Evolutionary conservation across 2,797 vertebrate genomes (phyloP).

Genomic region (Chelonia mydas): DNA sequence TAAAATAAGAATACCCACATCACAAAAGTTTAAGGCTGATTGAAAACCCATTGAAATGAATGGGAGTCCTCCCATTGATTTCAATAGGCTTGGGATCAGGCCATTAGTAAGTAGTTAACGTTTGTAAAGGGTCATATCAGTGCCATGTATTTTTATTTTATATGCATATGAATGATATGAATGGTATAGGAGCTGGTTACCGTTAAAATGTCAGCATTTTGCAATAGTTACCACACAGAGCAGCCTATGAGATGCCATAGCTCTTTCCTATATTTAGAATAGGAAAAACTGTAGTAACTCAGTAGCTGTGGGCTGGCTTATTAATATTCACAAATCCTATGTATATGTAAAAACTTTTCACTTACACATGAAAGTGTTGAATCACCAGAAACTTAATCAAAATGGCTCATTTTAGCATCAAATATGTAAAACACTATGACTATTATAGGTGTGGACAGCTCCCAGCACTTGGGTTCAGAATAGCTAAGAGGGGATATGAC

Average conservation of each 20-base stretch:
- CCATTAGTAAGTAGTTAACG: neutral
- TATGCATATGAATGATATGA: neutral
- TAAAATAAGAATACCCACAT: neutral
- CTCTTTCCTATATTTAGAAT: neutral
- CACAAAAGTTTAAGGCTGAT: neutral
- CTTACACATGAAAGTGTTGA: constrained; percentile 37
- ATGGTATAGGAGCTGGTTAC: neutral
- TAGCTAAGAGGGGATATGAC: neutral
- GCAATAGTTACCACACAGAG: neutral
- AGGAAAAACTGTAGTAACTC: neutral
- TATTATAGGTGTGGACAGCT: neutral
- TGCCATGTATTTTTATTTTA: neutral
- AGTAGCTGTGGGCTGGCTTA: neutral
- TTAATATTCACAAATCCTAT: constrained; percentile 6
- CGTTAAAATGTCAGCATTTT: neutral
- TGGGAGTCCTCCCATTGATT: neutral
- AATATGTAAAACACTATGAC: neutral
- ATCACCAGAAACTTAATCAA: constrained; percentile 48
- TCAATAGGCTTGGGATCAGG: neutral
- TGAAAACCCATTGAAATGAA: neutral
- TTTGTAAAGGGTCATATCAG: neutral
- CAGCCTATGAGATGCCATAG: neutral
- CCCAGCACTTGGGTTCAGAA: neutral
- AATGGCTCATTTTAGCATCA: constrained; percentile 16
- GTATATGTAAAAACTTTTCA: neutral